These are phyloP conservation scores for Himalopsyche kuldschensis DNA, from an alignment of 2,888 invertebrate genomes.

Conservation along the genomic window DNA sequence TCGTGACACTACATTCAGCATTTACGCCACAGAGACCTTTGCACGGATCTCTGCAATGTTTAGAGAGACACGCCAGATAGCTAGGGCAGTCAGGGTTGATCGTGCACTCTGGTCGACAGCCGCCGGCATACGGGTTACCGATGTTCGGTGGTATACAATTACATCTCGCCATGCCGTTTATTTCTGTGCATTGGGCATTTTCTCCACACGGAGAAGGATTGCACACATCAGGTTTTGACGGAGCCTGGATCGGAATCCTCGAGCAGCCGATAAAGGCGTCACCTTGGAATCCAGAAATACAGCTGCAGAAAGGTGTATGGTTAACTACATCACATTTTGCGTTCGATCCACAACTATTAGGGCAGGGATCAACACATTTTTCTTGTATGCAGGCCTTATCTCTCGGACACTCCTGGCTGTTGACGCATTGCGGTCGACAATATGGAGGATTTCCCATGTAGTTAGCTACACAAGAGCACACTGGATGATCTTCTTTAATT, in stretches of 20 bases:
- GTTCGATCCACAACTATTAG: constrained; percentile 74
- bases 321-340: constrained; percentile 78
- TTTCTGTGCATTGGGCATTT: constrained; percentile 75
- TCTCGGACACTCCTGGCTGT: constrained; percentile 78
- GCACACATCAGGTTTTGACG: constrained; percentile 62
- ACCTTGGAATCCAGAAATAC: constrained; percentile 75
- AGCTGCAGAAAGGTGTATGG: constrained; percentile 81
- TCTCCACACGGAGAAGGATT: constrained; percentile 81
- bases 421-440: constrained; percentile 81
- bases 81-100: constrained; percentile 80
- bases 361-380: constrained; percentile 82
- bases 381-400: constrained; percentile 79
- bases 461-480: constrained; percentile 78
- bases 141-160: constrained; percentile 86
- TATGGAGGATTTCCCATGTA: constrained; percentile 81
- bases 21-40: constrained; percentile 81
- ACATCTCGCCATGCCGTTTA: constrained; percentile 72
- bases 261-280: constrained; percentile 84
- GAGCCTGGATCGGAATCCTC: constrained; percentile 53
- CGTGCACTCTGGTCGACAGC: constrained; percentile 84
- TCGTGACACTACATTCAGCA: constrained; percentile 79
- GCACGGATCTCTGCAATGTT: constrained; percentile 85
- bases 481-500: constrained; percentile 74
- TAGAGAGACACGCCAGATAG: constrained; percentile 76
- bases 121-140: constrained; percentile 83